Base-by-base conservation (phyloP, 2,797 vertebrate species). In the Sternarchorhynchus goeldii region DNA sequence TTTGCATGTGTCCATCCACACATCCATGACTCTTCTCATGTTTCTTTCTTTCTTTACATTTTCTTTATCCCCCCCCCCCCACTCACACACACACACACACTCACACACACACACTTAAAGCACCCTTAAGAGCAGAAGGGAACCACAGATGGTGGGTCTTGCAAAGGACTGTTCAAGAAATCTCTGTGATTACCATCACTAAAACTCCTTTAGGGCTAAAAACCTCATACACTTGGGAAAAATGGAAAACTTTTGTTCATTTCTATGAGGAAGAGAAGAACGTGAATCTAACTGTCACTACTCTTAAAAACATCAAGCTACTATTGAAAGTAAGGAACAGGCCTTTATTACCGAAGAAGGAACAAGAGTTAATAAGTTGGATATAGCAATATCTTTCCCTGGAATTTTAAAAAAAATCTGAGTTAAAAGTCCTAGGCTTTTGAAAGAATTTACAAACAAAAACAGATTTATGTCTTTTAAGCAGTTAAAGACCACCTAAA, bases 131-230 rank as follows among this genome's bases (percentile, higher is more conserved):
- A 88, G 88, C 91, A 93, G 91, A 89, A 80, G 88, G 89, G 32
- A 83, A 58, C 79, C 90, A 79, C 93, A 93, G 93, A 93, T 92
- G 92, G 93, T 76, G 8, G 78, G 88, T 82, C 85, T 87, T 80
- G 79, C 86, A 87, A 87, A 84, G 87, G 88, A 92, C 90, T 89
- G 87, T 80, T 87, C 79, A 82, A 81, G 59, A 86, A 83, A 92
- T 89, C 88, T 88, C 85, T 5, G 21, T 86, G 90, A 91, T 90
- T 86, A 90, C 88, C 86, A 89, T 87, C 71, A 86, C 86, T 79
- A 77, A 88, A 84, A 87, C 80, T 90, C 84, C 85, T 87, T 79
- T 83, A 85, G 87, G 85, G 75, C 71, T 62, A 64, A 18, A 73
- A 78, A 79, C 84, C 85, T 87, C 82, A 88, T 83, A 86, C 88